These are phyloP conservation scores for Galeopsomyia nigrocyanea DNA, from an alignment of 2,888 invertebrate genomes.

Conservation along the genomic window DNA sequence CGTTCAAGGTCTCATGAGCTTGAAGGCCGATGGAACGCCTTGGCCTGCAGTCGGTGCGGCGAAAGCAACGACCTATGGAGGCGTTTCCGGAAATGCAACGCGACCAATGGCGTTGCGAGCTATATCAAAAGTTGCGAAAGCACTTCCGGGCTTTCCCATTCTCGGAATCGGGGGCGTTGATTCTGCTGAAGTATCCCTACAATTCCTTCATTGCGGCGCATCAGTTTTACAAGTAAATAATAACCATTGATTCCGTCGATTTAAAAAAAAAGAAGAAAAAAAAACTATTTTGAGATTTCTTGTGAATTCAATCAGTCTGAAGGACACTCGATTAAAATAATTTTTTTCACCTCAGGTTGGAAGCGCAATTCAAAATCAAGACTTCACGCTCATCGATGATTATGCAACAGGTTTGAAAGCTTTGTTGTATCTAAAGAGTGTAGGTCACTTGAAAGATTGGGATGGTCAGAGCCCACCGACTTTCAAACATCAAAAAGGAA, in stretches of 20 bases:
- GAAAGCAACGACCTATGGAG: constrained; percentile 92
- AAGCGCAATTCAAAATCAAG: constrained; percentile 98
- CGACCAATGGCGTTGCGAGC: constrained; percentile 94
- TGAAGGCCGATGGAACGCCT: constrained; percentile 84
- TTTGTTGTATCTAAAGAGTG: constrained; percentile 83
- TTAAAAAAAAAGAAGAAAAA: neutral
- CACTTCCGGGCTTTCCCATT: constrained; percentile 90
- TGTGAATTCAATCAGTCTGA: too few species aligned
- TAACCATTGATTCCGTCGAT: neutral
- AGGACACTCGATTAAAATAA: neutral
- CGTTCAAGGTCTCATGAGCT: constrained; percentile 93
- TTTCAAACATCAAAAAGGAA: constrained; percentile 92
- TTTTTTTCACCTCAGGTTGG: constrained; percentile 76
- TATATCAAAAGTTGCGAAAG: constrained; percentile 88
- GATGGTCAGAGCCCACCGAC: constrained; percentile 95
- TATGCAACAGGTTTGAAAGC: constrained; percentile 92
- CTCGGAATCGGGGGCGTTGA: constrained; percentile 98
- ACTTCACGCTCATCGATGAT: constrained; percentile 96
- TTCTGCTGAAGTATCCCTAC: constrained; percentile 94
- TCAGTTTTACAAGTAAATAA: constrained; percentile 85
- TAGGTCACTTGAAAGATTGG: constrained; percentile 81
- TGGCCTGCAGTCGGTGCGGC: constrained; percentile 93
- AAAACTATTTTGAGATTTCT: neutral
- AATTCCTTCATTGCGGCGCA: constrained; percentile 95
- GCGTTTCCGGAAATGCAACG: constrained; percentile 93